Conservation (phyloP, 2,113 vertebrate genomes). For the Alexandromys fortis region DNA sequence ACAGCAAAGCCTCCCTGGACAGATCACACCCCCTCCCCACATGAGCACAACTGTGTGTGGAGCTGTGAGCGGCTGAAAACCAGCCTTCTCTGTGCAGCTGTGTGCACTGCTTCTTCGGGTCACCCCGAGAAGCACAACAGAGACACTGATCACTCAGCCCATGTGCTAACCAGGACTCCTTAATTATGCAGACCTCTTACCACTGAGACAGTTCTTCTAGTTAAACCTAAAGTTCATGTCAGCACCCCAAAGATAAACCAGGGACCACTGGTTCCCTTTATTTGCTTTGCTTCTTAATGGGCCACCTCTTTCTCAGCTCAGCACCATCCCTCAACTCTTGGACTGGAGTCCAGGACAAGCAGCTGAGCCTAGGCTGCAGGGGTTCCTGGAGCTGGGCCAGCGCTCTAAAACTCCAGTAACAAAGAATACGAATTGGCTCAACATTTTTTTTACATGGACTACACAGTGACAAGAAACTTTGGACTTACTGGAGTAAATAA, state of each 20-base stretch:
- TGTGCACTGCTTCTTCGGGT: not conserved
- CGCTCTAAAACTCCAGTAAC: not conserved
- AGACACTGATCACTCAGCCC: not conserved
- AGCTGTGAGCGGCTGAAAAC: not conserved
- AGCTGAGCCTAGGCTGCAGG: too few species aligned
- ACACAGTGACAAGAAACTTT: not conserved
- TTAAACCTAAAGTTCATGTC: not conserved
- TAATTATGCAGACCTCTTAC: not conserved
- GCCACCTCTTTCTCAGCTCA: not conserved
- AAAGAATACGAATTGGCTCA: not conserved
- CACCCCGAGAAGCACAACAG: not conserved
- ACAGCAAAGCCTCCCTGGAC: not conserved
- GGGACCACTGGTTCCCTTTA: not conserved
- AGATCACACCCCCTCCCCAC: not conserved
- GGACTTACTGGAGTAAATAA: slow-evolving; percentile 25
- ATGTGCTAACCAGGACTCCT: not conserved
- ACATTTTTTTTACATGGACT: slow-evolving; percentile 47
- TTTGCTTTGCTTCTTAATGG: not conserved
- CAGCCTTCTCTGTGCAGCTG: not conserved
- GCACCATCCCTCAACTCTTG: not conserved
- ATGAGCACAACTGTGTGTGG: not conserved
- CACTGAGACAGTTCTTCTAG: not conserved
- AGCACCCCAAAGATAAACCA: not conserved
- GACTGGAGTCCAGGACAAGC: not conserved
- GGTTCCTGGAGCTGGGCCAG: not conserved